These are phyloP conservation scores for Sarcophaga peregrina DNA, from an alignment of 1,140 invertebrate species.

Conservation along the genomic window DNA sequence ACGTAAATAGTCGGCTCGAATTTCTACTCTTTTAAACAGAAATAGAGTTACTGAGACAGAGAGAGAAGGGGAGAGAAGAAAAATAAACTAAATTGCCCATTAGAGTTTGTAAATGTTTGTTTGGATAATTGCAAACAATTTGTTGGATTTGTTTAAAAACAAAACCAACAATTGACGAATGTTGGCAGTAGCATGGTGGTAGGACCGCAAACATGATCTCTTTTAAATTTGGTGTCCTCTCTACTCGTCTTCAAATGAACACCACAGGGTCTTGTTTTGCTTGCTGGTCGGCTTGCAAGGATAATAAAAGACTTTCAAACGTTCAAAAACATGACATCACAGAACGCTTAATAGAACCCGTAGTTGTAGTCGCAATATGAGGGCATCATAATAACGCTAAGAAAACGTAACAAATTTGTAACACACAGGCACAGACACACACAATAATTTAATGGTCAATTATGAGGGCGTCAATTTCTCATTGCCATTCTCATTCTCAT, in stretches of 20 bases:
- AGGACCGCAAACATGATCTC: background rate
- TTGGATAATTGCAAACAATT: constrained; percentile 4
- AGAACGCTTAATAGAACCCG: background rate
- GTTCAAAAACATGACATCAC: background rate
- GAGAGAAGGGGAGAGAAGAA: background rate
- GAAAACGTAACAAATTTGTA: constrained; percentile 47
- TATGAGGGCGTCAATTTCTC: constrained; percentile 54
- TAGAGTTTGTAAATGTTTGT: constrained; percentile 34
- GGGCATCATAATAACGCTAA: constrained; percentile 22
- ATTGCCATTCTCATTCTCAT: constrained; percentile 41
- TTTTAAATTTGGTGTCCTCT: background rate
- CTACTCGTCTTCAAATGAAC: background rate
- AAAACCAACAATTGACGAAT: too few species aligned
- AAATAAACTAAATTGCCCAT: background rate
- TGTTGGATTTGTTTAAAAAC: constrained; percentile 44
- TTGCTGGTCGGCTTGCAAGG: background rate
- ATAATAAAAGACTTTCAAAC: constrained; percentile 6
- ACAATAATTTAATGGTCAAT: constrained; percentile 56
- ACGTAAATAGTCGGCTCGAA: background rate
- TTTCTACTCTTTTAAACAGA: background rate
- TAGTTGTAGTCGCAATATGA: constrained; percentile 50
- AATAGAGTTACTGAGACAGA: background rate
- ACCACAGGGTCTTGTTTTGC: background rate
- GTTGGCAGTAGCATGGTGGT: background rate
- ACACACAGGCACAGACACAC: background rate